Evolutionary conservation across 2,797 vertebrate genomes (phyloP).

Genomic region (Typhlichthys eigenmanni): DNA sequence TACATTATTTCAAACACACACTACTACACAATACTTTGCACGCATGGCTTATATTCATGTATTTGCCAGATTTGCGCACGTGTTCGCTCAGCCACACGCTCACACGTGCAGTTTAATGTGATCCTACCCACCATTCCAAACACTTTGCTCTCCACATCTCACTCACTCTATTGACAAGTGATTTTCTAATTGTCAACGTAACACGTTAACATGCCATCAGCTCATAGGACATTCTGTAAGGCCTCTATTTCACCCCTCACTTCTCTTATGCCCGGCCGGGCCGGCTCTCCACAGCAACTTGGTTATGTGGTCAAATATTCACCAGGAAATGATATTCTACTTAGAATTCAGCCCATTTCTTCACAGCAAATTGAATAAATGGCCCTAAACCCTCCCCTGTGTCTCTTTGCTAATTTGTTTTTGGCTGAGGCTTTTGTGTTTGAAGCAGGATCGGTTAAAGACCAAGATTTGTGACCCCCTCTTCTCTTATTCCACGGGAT

Average conservation of each 20-base stretch:
- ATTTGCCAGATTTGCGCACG: conserved; percentile 1
- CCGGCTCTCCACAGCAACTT: conserved; percentile 48
- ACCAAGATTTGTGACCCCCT: conserved; percentile 20
- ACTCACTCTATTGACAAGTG: conserved; percentile 20
- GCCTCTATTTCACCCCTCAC: conserved; percentile 48
- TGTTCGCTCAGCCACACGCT: not conserved
- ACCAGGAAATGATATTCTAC: conserved; percentile 52
- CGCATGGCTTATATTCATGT: not conserved
- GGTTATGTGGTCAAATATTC: conserved; percentile 52
- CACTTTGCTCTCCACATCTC: conserved; percentile 25
- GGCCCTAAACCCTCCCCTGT: conserved; percentile 49
- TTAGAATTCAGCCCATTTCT: conserved; percentile 18
- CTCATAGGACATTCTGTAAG: conserved; percentile 45
- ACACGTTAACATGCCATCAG: conserved; percentile 17
- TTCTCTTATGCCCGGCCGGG: conserved; percentile 18
- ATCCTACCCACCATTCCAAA: conserved; percentile 6
- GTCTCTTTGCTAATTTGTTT: conserved; percentile 50
- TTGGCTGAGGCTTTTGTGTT: conserved; percentile 39
- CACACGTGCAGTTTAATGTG: not conserved
- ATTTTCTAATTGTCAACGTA: conserved; percentile 51
- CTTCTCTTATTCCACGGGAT: conserved; percentile 37
- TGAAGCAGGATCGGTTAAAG: conserved; percentile 17
- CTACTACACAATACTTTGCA: conserved; percentile 7
- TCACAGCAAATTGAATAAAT: conserved; percentile 56
- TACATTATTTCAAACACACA: conserved; percentile 4